Base-by-base conservation (phyloP, 2,797 vertebrate genomes). In the Amblyopsis hoosieri region DNA sequence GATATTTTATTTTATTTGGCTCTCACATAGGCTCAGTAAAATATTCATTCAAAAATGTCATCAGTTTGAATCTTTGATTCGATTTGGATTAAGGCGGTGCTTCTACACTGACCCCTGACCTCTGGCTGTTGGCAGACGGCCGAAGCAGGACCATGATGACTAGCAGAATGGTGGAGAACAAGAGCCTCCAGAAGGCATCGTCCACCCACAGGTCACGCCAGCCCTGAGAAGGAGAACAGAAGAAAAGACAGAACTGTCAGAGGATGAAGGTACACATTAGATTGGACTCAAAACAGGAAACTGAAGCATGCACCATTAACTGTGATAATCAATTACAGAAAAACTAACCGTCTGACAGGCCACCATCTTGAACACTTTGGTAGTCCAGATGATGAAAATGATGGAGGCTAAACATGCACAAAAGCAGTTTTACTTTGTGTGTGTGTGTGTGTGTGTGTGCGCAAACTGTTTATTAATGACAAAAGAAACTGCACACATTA, bases 141-240 rank as follows among this genome's bases (percentile, higher is more conserved):
- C 97, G 87, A 91, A 97, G 95, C 64, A 98, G 89, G 89, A 98
- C 89, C 96, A 98, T 98, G 86, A 98, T 98, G 70, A 96, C 97
- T 90, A 98, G 94, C 71, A 98, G 93, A 63, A 98, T 98, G 90
- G 96, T 96, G 75, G 96, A 98, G 86, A 98, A 98, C 56, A 98
- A 88, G 42, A 98, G 93, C 13, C 97, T 91, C 97, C 97, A 98
- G 89, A 98, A 97, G 57, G 97, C 97, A 81, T 98, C 96, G 50
- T 98, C 96, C 1, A 98, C 95, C 97, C 97, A 98, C 17, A 97
- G 83, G 80, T 98, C 95, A 76, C 94, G 93, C 97, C 97, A 98
- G 69, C 95, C 95, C 97, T 98, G 83, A 4, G 11, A 54, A 45
- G 8, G 50, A 11, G 53, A 72, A 7, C 13, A 49, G 56, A 19